Percentiles rank a stretch among this genome's conserved stretches.
These are phyloP conservation scores for Anoura caudifer DNA, from an alignment of 2,113 vertebrate genomes.

Conservation along the genomic window DNA sequence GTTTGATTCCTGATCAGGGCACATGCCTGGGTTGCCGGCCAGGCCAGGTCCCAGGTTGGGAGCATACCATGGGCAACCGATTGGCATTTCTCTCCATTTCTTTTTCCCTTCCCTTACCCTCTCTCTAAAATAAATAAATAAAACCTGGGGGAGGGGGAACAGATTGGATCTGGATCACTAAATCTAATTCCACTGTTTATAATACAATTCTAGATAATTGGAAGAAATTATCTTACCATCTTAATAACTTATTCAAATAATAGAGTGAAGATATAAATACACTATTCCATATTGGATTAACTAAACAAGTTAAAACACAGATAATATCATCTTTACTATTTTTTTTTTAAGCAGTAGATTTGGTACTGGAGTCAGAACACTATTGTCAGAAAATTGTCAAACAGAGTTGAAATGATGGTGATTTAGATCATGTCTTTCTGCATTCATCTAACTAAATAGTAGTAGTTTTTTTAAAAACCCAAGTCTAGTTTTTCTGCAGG, in stretches of 20 bases:
- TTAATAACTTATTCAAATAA: slow-evolving; percentile 20
- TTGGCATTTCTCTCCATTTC: no score
- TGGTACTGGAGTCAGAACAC: not conserved
- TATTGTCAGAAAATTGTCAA: not conserved
- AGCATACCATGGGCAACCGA: no score
- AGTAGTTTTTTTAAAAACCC: not conserved
- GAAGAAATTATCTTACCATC: not conserved
- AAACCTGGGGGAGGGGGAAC: not conserved
- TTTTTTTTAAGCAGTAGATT: not conserved
- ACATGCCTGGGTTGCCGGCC: no score
- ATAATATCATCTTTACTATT: not conserved
- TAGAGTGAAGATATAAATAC: not conserved
- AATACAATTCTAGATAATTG: not conserved
- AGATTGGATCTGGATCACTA: not conserved
- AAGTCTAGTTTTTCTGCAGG: slow-evolving; percentile 24
- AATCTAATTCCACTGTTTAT: not conserved
- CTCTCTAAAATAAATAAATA: no score
- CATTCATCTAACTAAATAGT: slow-evolving; percentile 8
- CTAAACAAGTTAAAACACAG: slow-evolving; percentile 19
- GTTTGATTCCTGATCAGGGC: no score
- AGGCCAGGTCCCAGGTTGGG: no score
- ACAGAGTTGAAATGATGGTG: not conserved
- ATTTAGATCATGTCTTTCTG: slow-evolving; percentile 23
- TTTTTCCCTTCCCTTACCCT: no score
- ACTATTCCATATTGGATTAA: not conserved